These are phyloP conservation scores for Sminthurides bifidus DNA, from an alignment of 1,140 invertebrate species.

Conservation along the genomic window DNA sequence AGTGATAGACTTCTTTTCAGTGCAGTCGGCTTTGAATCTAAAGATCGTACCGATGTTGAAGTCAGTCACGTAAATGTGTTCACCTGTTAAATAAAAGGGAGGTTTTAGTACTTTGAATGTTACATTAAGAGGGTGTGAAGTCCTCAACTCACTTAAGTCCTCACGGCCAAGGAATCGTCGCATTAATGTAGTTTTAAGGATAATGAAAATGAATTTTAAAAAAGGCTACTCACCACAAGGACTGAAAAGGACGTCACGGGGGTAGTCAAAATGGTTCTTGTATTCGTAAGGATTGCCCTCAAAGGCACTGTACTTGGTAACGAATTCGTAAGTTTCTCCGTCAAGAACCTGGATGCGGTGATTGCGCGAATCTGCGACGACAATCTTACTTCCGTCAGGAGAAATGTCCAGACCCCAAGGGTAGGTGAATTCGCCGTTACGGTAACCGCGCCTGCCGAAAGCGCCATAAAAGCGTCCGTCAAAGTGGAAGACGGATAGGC, in stretches of 20 bases:
- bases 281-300: constrained; percentile 15
- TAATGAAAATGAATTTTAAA: constrained; percentile 43
- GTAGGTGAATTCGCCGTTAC: constrained; percentile 82
- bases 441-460: constrained; percentile 76
- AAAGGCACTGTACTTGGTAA: constrained; percentile 13
- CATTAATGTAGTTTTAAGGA: neutral
- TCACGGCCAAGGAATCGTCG: neutral
- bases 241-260: constrained; percentile 49
- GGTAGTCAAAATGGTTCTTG: constrained; percentile 70
- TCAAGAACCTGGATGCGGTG: constrained; percentile 21
- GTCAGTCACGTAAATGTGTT: constrained; percentile 74
- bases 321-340: neutral
- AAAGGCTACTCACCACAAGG: constrained; percentile 53
- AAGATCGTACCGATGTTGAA: constrained; percentile 88
- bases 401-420: constrained; percentile 92
- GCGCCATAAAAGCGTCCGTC: constrained; percentile 65
- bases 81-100: constrained; percentile 19
- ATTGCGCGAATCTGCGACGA: constrained; percentile 53
- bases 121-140: neutral
- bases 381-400: constrained; percentile 58
- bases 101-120: neutral
- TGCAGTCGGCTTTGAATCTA: constrained; percentile 47
- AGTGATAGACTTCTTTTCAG: neutral
- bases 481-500: constrained; percentile 72
- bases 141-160: neutral